Conservation (phyloP, 2,797 vertebrate genomes). For the Sciaenops ocellatus region DNA sequence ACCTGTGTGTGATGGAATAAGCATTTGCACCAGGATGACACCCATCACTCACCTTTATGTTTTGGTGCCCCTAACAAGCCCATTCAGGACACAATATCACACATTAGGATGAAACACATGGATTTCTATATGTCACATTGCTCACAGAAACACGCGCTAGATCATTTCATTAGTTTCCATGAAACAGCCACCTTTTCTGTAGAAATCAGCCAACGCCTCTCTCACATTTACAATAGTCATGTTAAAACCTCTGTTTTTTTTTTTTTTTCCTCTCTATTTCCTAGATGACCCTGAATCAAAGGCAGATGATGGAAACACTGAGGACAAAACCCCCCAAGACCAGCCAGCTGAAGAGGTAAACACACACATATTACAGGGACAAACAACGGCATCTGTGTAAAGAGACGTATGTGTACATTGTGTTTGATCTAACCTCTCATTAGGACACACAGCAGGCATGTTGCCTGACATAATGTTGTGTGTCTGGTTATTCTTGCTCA, state of each 20-base stretch:
- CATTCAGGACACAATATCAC: constrained; percentile 23
- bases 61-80: constrained; percentile 13
- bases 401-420: not conserved
- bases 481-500: not conserved
- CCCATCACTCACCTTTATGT: constrained; percentile 4
- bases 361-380: not conserved
- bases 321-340: constrained; percentile 50
- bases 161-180: not conserved
- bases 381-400: not conserved
- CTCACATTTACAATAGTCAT: not conserved
- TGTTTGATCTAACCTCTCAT: not conserved
- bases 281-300: constrained; percentile 73
- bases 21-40: constrained; percentile 21
- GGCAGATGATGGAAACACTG: constrained; percentile 53
- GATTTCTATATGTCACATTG: not conserved
- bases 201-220: not conserved
- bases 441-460: not conserved
- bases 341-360: constrained; percentile 65
- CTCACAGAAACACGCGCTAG: not conserved
- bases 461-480: not conserved
- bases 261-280: constrained; percentile 9
- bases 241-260: not conserved
- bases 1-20: constrained; percentile 1
- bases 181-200: not conserved
- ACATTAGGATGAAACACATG: constrained; percentile 18